These are phyloP conservation scores for Leucania comma DNA, from an alignment of 2,888 invertebrate species.

Conservation along the genomic window DNA sequence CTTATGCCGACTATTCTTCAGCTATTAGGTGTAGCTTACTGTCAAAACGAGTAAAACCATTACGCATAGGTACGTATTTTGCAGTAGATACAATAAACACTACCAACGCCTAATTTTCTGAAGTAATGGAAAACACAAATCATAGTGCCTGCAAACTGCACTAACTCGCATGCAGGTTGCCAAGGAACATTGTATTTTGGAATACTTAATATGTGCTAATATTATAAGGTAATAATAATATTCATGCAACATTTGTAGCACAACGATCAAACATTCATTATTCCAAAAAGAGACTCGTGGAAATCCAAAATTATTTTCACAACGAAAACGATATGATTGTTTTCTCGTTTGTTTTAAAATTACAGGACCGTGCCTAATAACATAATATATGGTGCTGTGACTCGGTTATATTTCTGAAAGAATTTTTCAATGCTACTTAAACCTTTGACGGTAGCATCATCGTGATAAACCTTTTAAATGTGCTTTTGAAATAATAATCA, in stretches of 20 bases:
- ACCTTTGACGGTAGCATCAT: neutral
- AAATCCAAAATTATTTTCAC: conserved; percentile 1
- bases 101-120: neutral
- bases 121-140: conserved; percentile 19
- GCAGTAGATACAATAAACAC: neutral
- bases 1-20: neutral
- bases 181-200: conserved; percentile 2
- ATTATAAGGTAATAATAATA: neutral
- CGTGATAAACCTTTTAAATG: neutral
- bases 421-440: neutral
- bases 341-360: neutral
- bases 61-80: neutral
- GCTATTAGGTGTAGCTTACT: neutral
- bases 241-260: neutral
- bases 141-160: neutral
- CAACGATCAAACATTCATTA: neutral
- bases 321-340: neutral
- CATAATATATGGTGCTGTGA: neutral
- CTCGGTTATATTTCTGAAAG: neutral
- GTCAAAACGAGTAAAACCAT: neutral
- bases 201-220: neutral
- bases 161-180: neutral
- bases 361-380: neutral
- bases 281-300: neutral
- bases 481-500: neutral